Percentiles rank a stretch among this genome's conserved stretches.
phyloP scores from a whole-genome alignment of 2,113 vertebrate species.

The Copsychus sechellarum region DNA sequence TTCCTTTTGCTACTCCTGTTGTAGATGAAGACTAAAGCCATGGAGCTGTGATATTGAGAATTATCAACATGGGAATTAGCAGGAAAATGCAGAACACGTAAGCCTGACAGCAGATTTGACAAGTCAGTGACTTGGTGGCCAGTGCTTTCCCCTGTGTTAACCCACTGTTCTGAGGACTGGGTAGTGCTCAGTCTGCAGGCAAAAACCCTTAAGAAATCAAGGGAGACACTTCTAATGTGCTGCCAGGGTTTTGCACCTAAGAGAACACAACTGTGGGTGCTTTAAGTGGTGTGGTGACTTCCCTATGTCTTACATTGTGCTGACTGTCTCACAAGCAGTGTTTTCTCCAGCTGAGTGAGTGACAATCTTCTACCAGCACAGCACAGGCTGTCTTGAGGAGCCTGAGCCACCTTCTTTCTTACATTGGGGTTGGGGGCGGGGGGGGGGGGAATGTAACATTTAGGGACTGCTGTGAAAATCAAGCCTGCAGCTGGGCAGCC shows the following conservation, averaged over 20 bases:
- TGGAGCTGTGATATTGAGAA: neutral
- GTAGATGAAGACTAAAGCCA: neutral
- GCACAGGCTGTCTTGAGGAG: neutral
- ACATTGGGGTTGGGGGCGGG: too few relatives aligned
- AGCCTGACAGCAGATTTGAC: neutral
- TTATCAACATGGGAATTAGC: neutral
- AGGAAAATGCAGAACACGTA: neutral
- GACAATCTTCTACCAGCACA: neutral
- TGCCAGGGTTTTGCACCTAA: neutral
- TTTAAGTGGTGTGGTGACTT: neutral
- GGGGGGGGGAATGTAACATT: accelerated
- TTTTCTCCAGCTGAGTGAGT: neutral
- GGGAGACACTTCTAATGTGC: neutral
- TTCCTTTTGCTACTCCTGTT: neutral
- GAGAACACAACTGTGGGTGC: accelerated
- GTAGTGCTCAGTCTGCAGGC: neutral
- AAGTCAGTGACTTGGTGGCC: neutral
- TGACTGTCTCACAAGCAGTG: neutral
- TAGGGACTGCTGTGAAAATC: neutral
- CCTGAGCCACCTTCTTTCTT: neutral
- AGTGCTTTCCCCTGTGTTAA: accelerated
- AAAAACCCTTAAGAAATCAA: neutral
- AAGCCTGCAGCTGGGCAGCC: neutral
- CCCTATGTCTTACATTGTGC: accelerated
- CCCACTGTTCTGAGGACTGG: neutral